These are phyloP conservation scores for Sinocyclocheilus grahami DNA, from an alignment of 2,113 vertebrate genomes.

Conservation along the genomic window DNA sequence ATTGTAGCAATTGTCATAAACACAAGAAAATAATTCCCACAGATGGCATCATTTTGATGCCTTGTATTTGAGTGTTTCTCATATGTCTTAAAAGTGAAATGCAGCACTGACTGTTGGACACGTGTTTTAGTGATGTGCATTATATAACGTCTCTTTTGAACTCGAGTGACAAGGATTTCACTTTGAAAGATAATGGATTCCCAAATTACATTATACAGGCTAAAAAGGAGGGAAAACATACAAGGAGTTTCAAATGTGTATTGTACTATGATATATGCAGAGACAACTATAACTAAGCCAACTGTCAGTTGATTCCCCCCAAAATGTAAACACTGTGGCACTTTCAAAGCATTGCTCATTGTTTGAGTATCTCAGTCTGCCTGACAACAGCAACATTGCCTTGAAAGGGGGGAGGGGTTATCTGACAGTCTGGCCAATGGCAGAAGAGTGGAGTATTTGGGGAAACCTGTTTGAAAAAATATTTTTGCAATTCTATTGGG, in stretches of 20 bases:
- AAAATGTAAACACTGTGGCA: not conserved
- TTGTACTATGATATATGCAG: too few species aligned
- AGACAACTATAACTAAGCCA: not conserved
- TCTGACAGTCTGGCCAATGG: not conserved
- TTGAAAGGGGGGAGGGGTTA: not conserved
- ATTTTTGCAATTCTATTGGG: not conserved
- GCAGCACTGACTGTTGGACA: not conserved
- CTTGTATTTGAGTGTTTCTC: not conserved
- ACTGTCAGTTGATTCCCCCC: not conserved
- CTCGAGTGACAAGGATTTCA: not conserved
- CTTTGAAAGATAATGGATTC: not conserved
- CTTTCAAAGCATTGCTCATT: not conserved
- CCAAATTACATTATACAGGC: not conserved
- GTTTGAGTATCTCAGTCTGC: not conserved
- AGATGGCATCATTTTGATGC: not conserved
- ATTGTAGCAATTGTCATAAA: conserved; percentile 13
- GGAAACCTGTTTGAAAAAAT: not conserved
- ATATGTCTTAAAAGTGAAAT: not conserved
- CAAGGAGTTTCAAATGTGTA: not conserved
- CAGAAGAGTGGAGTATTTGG: not conserved
- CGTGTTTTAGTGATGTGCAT: not conserved
- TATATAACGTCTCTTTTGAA: not conserved
- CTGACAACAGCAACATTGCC: not conserved
- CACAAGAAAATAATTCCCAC: conserved; percentile 19
- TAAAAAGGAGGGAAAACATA: not conserved